Conservation (phyloP, 1,140 invertebrate genomes). For the Himalopsyche phryganea region DNA sequence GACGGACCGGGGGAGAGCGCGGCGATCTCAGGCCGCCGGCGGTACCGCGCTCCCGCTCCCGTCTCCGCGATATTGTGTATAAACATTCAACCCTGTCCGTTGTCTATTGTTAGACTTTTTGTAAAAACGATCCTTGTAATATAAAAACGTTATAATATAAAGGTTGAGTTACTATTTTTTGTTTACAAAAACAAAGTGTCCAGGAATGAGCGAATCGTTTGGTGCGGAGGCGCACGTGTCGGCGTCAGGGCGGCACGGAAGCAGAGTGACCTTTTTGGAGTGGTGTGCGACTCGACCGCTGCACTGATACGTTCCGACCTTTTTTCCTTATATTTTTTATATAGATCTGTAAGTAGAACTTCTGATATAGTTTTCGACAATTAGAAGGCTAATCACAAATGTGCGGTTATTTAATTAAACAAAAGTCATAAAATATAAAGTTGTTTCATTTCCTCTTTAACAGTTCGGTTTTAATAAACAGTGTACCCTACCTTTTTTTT, state of each 20-base stretch:
- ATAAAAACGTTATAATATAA: constrained; percentile 24
- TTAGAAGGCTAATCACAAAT: constrained; percentile 24
- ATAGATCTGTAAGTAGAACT: constrained; percentile 35
- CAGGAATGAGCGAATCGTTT: constrained; percentile 21
- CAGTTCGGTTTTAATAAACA: too few species aligned
- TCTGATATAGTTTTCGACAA: constrained; percentile 32
- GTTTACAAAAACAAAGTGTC: constrained; percentile 15
- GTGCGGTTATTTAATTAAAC: constrained; percentile 34
- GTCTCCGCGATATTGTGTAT: background rate
- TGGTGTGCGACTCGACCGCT: constrained; percentile 5
- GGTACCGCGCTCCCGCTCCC: constrained; percentile 5
- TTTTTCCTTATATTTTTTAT: constrained; percentile 34
- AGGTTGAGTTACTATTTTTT: constrained; percentile 30
- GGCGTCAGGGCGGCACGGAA: constrained; percentile 3
- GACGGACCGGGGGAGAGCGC: constrained; percentile 1
- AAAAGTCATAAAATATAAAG: constrained; percentile 4
- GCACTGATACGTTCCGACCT: constrained; percentile 22
- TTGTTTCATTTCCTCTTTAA: constrained; percentile 10
- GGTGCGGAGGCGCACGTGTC: constrained; percentile 1
- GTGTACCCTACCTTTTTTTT: too few species aligned
- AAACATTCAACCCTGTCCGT: constrained; percentile 1
- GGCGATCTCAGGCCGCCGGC: background rate
- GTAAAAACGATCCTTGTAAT: constrained; percentile 30
- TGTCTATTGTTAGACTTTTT: constrained; percentile 31
- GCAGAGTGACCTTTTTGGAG: background rate